Conservation (phyloP, 2,113 vertebrate species). For the Phylloscopus trochilus region DNA sequence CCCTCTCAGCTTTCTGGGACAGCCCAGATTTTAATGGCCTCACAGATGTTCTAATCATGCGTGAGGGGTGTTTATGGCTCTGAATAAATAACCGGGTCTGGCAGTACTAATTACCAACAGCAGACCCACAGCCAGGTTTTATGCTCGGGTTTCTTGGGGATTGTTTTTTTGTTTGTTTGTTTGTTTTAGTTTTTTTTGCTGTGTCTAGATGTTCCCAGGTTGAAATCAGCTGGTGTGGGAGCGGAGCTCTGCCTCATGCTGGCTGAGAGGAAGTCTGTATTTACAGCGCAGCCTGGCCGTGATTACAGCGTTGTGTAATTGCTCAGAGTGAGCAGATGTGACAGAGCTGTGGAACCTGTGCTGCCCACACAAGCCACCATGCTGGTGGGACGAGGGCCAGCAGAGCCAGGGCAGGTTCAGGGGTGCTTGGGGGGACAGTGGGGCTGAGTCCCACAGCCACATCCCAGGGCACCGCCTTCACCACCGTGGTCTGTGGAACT, state of each 20-base stretch:
- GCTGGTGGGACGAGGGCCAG: neutral
- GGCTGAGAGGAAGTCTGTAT: neutral
- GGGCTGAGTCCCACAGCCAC: neutral
- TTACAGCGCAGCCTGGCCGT: neutral
- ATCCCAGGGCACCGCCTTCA: neutral
- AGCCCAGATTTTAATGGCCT: neutral
- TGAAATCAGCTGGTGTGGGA: neutral
- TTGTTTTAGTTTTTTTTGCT: neutral
- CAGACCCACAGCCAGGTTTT: neutral
- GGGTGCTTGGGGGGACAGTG: fast-evolving
- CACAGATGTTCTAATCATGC: neutral
- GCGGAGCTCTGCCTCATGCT: neutral
- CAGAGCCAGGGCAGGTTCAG: neutral
- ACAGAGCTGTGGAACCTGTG: neutral
- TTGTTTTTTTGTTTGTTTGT: neutral
- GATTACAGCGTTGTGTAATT: neutral
- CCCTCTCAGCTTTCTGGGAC: neutral
- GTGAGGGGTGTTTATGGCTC: neutral
- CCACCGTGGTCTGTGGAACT: fast-evolving
- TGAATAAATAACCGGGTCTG: neutral
- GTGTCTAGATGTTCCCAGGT: neutral
- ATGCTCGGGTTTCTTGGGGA: neutral
- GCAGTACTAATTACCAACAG: neutral
- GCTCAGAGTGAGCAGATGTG: neutral
- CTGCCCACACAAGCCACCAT: neutral